phyloP scores from a whole-genome alignment of 2,797 vertebrate genomes.

The Gallinago nigripennis region DNA sequence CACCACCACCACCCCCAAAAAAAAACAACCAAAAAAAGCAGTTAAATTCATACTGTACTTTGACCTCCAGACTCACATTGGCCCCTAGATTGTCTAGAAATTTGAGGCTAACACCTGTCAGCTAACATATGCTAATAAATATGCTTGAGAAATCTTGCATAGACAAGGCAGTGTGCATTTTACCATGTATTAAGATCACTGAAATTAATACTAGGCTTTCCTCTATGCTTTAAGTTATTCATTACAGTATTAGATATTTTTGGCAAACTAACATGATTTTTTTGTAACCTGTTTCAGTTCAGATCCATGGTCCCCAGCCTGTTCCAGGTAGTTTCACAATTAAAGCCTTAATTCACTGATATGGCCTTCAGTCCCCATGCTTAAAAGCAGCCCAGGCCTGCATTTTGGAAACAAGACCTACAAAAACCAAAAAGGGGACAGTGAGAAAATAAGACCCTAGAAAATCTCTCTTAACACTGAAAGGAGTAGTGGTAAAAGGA shows the following conservation, averaged over 20 bases:
- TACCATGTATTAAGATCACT: background rate
- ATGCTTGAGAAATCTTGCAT: slow-evolving; percentile 33
- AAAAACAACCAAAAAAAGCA: background rate
- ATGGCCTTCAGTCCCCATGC: background rate
- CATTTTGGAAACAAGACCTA: background rate
- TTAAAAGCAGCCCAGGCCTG: background rate
- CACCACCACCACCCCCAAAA: background rate
- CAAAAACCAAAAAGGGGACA: background rate
- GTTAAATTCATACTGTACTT: background rate
- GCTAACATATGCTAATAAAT: background rate
- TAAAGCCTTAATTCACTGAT: background rate
- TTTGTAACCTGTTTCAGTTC: background rate
- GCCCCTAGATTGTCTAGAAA: slow-evolving; percentile 20
- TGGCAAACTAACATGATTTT: background rate
- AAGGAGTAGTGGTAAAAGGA: background rate
- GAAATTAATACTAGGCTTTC: background rate
- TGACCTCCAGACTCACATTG: background rate
- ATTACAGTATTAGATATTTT: background rate
- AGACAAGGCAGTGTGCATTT: background rate
- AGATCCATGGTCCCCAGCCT: background rate
- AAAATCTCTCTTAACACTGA: background rate
- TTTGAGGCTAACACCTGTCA: slow-evolving; percentile 34
- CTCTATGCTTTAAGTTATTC: background rate
- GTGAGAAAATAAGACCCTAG: background rate
- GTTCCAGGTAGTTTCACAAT: background rate